Conservation (phyloP, 1,140 invertebrate species). For the Rhopalosiphum maidis region DNA sequence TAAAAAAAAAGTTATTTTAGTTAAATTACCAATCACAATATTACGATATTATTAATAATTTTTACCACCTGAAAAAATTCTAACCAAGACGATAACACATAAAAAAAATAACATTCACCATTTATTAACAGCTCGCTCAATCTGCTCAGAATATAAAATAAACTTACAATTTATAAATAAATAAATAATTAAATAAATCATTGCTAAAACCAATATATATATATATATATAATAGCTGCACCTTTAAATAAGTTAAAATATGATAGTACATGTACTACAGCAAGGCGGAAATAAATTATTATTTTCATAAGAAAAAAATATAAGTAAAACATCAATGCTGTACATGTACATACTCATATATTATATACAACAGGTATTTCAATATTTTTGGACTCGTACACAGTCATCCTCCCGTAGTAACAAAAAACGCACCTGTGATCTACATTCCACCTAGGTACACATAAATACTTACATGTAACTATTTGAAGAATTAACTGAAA, state of each 20-base stretch:
- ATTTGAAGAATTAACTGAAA: neutral
- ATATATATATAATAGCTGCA: neutral
- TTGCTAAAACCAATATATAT: neutral
- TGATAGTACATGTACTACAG: neutral
- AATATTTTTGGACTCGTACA: neutral
- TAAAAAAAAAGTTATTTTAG: neutral
- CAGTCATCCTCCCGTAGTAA: neutral
- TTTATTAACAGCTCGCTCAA: neutral
- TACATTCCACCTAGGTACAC: no score
- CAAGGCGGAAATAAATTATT: neutral
- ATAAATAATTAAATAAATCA: neutral
- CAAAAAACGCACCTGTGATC: neutral
- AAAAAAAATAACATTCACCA: neutral
- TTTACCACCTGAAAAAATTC: neutral
- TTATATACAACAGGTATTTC: neutral
- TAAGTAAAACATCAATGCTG: neutral
- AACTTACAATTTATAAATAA: neutral
- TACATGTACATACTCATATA: neutral
- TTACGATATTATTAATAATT: neutral
- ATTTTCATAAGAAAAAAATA: neutral
- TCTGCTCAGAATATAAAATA: neutral
- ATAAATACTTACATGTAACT: neutral
- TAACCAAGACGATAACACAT: neutral
- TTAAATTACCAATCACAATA: neutral
- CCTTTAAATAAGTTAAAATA: neutral